Evolutionary conservation across 2,888 invertebrate species (phyloP).

Genomic region (Dichetophora obliterata): DNA sequence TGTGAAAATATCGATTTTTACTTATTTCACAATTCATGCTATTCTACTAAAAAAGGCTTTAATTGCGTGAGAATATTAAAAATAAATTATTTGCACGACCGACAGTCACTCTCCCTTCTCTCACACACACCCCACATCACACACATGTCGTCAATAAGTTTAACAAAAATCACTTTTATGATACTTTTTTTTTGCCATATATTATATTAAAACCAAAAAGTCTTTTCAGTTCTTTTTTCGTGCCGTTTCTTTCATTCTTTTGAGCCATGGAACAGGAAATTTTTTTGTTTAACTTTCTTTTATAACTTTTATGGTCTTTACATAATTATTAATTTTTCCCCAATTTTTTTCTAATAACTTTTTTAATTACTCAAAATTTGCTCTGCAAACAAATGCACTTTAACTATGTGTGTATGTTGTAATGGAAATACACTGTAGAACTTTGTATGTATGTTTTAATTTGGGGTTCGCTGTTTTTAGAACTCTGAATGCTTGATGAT

Average conservation of each 20-base stretch:
- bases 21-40: conserved; percentile 9
- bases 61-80: background rate
- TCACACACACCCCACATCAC: background rate
- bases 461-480: background rate
- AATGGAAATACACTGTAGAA: conserved; percentile 9
- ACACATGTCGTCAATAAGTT: background rate
- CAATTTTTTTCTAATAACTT: background rate
- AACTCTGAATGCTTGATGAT: background rate
- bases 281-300: background rate
- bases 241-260: too few species aligned
- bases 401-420: background rate
- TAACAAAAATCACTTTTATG: background rate
- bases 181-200: background rate
- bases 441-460: background rate
- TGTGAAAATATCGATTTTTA: conserved; percentile 30
- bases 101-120: background rate
- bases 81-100: background rate
- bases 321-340: background rate
- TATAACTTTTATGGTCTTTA: background rate
- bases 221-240: background rate
- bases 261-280: background rate
- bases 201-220: background rate
- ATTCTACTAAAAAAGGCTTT: background rate
- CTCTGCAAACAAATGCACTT: conserved; percentile 7
- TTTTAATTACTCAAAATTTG: conserved; percentile 26